Percentiles rank a stretch among this genome's conserved stretches.
Conservation (phyloP, 2,888 invertebrate species). For the Leucoptera coffeella region DNA sequence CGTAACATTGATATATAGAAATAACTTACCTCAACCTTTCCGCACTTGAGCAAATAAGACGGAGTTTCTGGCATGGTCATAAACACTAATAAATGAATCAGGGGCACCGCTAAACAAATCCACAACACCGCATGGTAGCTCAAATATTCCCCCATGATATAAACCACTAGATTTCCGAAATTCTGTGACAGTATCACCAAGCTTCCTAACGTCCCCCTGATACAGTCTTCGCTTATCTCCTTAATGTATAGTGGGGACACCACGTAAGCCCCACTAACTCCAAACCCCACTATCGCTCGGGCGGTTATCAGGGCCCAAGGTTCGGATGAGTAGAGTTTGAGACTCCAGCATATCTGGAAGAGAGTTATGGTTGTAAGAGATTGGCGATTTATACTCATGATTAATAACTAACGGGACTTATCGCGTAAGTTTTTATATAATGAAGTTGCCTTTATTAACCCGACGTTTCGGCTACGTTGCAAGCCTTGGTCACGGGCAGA, state of each 20-base stretch:
- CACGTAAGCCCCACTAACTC: conserved; percentile 35
- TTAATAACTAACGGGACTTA: too few species aligned
- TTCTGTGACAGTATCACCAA: conserved; percentile 36
- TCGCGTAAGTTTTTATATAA: too few species aligned
- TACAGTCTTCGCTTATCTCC: conserved; percentile 38
- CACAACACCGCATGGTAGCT: conserved; percentile 30
- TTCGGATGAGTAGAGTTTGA: conserved; percentile 33
- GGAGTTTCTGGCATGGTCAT: conserved; percentile 40
- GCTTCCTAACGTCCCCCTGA: conserved; percentile 32
- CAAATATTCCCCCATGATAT: conserved; percentile 32
- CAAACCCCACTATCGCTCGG: conserved; percentile 29
- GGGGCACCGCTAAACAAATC: conserved; percentile 30
- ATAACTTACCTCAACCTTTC: conserved; percentile 28
- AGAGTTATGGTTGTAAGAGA: too few species aligned
- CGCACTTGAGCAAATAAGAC: conserved; percentile 30
- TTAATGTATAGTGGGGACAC: conserved; percentile 42
- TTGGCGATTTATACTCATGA: too few species aligned
- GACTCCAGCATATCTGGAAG: conserved; percentile 33
- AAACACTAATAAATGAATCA: conserved; percentile 30
- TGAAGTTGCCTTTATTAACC: too few species aligned
- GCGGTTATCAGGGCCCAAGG: conserved; percentile 39
- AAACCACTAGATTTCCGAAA: conserved; percentile 30
- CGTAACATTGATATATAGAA: not conserved
- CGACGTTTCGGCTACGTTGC: too few species aligned
- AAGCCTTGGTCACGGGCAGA: too few species aligned